These are phyloP conservation scores for Epicauta chinensis DNA, from an alignment of 1,140 invertebrate species.

Conservation along the genomic window DNA sequence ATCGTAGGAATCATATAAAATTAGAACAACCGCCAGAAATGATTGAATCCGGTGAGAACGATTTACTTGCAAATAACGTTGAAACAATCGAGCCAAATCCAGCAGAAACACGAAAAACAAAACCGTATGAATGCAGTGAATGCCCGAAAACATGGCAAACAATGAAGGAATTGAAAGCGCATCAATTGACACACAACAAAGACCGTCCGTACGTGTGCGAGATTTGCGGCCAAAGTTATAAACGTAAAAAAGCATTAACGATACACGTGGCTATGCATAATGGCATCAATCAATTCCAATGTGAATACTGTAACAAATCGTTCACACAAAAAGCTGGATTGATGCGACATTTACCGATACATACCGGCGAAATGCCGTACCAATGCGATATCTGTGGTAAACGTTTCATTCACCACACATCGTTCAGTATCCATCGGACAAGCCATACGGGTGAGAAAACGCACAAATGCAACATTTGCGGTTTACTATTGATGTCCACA, in stretches of 20 bases:
- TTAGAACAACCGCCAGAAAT: no score
- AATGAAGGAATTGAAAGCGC: no score
- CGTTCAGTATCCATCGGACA: constrained; percentile 60
- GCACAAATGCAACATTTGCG: constrained; percentile 54
- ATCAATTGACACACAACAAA: no score
- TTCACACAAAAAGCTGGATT: constrained; percentile 64
- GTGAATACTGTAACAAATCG: constrained; percentile 68
- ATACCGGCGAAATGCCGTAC: constrained; percentile 50
- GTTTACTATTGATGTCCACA: constrained; percentile 52
- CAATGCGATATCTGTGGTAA: constrained; percentile 62
- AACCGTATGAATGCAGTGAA: no score
- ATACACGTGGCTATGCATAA: constrained; percentile 61
- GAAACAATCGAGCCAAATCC: no score
- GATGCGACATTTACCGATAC: constrained; percentile 58
- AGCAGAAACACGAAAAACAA: no score
- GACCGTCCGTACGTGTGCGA: constrained; percentile 51
- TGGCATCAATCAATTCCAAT: constrained; percentile 64
- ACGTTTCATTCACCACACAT: constrained; percentile 62
- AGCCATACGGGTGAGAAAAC: constrained; percentile 57
- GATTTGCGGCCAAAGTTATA: constrained; percentile 59
- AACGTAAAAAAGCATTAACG: constrained; percentile 57
- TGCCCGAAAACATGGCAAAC: no score
- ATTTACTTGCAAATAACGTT: no score
- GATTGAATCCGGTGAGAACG: no score
- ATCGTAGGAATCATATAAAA: no score